These are phyloP conservation scores for Punctoribates punctum DNA, from an alignment of 2,888 invertebrate species.

Conservation along the genomic window DNA sequence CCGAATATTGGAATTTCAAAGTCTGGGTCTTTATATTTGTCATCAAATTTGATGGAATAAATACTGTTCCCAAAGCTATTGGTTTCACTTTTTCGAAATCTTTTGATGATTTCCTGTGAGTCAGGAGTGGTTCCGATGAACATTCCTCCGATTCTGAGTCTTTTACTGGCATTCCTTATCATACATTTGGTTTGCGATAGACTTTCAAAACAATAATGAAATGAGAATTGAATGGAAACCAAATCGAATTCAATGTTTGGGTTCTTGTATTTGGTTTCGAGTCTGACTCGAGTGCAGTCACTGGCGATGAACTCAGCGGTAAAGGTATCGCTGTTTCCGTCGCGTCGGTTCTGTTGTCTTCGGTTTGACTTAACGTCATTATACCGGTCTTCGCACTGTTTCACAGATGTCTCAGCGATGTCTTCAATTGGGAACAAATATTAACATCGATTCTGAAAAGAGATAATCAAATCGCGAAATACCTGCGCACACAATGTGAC, in stretches of 20 bases:
- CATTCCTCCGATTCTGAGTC: slow-evolving; percentile 80
- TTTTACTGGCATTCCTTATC: slow-evolving; percentile 86
- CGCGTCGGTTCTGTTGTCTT: slow-evolving; percentile 43
- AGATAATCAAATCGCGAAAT: background rate
- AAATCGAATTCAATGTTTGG: slow-evolving; percentile 76
- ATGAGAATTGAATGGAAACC: slow-evolving; percentile 95
- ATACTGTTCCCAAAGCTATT: slow-evolving; percentile 57
- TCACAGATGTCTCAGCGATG: slow-evolving; percentile 85
- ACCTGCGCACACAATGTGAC: slow-evolving; percentile 77
- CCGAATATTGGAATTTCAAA: slow-evolving; percentile 73
- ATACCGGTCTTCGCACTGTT: slow-evolving; percentile 82
- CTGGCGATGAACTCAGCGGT: slow-evolving; percentile 84
- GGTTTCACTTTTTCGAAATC: slow-evolving; percentile 46
- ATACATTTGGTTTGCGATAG: slow-evolving; percentile 82
- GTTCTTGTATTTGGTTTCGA: slow-evolving; percentile 65
- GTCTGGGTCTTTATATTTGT: slow-evolving; percentile 42
- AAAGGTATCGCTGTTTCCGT: slow-evolving; percentile 56
- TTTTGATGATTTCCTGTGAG: slow-evolving; percentile 76
- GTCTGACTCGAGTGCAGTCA: slow-evolving; percentile 72
- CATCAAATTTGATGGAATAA: slow-evolving; percentile 56
- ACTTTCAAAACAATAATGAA: slow-evolving; percentile 94
- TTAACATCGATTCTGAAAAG: background rate
- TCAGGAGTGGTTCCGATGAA: slow-evolving; percentile 97
- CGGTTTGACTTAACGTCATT: slow-evolving; percentile 61
- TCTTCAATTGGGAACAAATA: slow-evolving; percentile 55